These are phyloP conservation scores for Galagoides demidoff DNA, from an alignment of 2,797 vertebrate species.

Conservation along the genomic window DNA sequence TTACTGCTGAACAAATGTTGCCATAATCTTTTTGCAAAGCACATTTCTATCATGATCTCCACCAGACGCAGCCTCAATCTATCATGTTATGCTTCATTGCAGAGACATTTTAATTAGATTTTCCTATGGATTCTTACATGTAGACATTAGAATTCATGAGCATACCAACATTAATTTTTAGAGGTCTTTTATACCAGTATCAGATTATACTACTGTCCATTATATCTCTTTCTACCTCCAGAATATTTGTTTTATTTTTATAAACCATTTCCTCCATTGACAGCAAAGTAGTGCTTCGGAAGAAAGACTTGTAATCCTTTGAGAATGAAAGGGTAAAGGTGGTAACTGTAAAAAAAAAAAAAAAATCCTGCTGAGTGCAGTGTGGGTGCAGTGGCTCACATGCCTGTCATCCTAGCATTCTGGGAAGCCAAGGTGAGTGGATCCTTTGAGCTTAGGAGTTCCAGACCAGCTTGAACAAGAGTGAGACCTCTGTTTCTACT, in stretches of 20 bases:
- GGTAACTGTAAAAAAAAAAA: background rate
- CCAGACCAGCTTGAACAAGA: too few species aligned
- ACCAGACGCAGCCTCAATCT: background rate
- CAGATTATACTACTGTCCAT: background rate
- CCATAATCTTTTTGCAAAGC: background rate
- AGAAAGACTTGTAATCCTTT: background rate
- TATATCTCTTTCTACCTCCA: background rate
- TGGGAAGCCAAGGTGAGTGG: too few species aligned
- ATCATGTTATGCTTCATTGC: background rate
- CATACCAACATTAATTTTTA: background rate
- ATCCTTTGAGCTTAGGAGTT: too few species aligned
- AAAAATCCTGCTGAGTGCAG: too few species aligned
- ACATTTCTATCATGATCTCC: background rate
- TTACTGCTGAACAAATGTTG: background rate
- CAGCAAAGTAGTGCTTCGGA: background rate
- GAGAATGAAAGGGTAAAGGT: background rate
- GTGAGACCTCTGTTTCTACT: too few species aligned
- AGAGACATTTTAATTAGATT: background rate
- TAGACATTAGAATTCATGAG: background rate
- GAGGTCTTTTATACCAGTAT: background rate
- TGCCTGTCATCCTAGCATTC: too few species aligned
- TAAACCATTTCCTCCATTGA: background rate
- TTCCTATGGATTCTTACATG: background rate
- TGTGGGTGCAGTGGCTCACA: too few species aligned
- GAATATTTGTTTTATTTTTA: background rate